A percentile compares a stretch with the other conserved stretches of the same genome.
phyloP scores from a whole-genome alignment of 2,113 vertebrate species.

The Azemiops feae region DNA sequence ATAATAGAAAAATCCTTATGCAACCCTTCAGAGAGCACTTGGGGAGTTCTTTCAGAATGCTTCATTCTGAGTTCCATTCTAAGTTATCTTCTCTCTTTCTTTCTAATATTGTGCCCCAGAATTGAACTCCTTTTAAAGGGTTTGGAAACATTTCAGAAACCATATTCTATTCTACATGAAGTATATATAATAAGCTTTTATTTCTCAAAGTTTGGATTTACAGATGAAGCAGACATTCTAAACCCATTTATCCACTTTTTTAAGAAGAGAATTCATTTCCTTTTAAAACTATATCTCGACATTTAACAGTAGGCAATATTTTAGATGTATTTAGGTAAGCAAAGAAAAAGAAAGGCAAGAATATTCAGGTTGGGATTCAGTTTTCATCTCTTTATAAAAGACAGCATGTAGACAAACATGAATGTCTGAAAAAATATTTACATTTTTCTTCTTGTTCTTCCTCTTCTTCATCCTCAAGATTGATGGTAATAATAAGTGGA shows the following conservation, averaged over 20 bases:
- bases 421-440: conserved; percentile 48
- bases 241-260: background rate
- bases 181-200: background rate
- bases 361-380: background rate
- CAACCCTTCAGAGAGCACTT: background rate
- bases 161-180: background rate
- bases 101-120: background rate
- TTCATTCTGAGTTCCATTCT: background rate
- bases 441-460: conserved; percentile 57
- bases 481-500: conserved; percentile 65
- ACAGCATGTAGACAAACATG: background rate
- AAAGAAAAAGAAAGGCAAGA: background rate
- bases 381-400: background rate
- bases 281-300: background rate
- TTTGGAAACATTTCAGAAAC: background rate
- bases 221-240: background rate
- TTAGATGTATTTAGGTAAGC: background rate
- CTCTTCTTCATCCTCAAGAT: conserved; percentile 62
- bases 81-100: background rate
- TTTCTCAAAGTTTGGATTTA: background rate
- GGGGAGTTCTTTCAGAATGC: background rate
- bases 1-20: background rate
- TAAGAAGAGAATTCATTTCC: background rate
- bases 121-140: background rate
- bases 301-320: background rate